These are phyloP conservation scores for Margarornis squamiger DNA, from an alignment of 2,797 vertebrate species.

Conservation along the genomic window DNA sequence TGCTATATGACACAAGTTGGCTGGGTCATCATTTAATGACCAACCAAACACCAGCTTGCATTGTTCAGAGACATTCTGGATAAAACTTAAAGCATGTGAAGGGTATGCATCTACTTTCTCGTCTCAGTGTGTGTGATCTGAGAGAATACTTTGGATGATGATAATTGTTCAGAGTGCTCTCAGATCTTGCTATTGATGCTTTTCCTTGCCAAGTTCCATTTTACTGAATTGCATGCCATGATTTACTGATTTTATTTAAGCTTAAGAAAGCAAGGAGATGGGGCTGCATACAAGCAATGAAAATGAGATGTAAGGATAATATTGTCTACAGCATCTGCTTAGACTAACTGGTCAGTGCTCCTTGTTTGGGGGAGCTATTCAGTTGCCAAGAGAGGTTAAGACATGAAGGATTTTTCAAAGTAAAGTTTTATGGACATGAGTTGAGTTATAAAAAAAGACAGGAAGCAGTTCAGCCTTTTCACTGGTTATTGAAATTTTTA, in stretches of 20 bases:
- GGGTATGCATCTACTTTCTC: not conserved
- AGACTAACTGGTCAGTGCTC: not conserved
- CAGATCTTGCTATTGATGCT: accelerated
- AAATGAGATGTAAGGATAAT: not conserved
- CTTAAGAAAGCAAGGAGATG: not conserved
- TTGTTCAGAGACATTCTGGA: not conserved
- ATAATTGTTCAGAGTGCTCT: not conserved
- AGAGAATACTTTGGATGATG: not conserved
- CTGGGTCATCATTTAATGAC: not conserved
- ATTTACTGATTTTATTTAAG: not conserved
- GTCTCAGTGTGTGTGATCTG: not conserved
- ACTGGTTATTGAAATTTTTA: not conserved
- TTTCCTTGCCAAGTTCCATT: not conserved
- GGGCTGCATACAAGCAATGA: not conserved
- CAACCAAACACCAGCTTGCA: not conserved
- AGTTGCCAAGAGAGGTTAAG: not conserved
- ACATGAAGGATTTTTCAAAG: not conserved
- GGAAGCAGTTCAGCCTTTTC: not conserved
- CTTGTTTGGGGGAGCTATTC: not conserved
- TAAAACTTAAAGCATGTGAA: not conserved
- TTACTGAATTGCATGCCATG: not conserved
- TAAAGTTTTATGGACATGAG: not conserved
- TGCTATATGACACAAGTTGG: not conserved
- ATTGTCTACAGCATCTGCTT: not conserved
- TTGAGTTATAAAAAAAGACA: not conserved